These are phyloP conservation scores for Cephus rjabovi DNA, from an alignment of 2,888 invertebrate species.

Conservation along the genomic window DNA sequence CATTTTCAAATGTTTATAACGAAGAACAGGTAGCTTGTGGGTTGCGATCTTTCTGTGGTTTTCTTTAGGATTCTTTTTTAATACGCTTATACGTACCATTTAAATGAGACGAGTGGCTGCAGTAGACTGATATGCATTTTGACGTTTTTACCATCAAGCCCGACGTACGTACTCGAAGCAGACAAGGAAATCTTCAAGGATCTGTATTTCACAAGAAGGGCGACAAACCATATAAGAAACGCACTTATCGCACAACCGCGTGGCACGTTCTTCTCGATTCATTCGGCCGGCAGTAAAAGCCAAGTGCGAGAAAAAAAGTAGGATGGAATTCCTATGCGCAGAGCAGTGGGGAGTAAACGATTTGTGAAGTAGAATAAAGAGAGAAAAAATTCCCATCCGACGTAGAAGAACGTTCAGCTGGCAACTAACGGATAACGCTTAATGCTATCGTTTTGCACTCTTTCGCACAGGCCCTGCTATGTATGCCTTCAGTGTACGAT, in stretches of 20 bases:
- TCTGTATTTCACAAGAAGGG: background rate
- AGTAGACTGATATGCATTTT: background rate
- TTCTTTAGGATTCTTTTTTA: background rate
- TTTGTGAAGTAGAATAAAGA: background rate
- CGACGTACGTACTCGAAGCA: background rate
- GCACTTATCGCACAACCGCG: constrained; percentile 3
- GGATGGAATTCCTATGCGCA: background rate
- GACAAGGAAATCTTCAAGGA: background rate
- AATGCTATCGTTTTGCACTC: constrained; percentile 1
- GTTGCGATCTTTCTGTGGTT: background rate
- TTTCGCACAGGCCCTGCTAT: background rate
- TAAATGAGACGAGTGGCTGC: background rate
- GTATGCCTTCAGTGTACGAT: background rate
- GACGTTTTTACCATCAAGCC: background rate
- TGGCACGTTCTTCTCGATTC: constrained; percentile 2
- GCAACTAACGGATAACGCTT: constrained; percentile 10
- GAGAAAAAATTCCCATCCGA: background rate
- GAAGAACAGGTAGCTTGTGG: background rate
- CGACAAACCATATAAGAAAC: background rate
- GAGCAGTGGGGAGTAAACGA: background rate
- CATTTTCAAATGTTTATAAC: background rate
- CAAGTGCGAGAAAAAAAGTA: background rate
- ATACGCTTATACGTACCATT: background rate
- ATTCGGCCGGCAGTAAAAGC: constrained; percentile 1
- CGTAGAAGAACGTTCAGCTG: constrained; percentile 4